These are phyloP conservation scores for Hydropsyche betteni DNA, from an alignment of 2,888 invertebrate genomes.

Conservation along the genomic window DNA sequence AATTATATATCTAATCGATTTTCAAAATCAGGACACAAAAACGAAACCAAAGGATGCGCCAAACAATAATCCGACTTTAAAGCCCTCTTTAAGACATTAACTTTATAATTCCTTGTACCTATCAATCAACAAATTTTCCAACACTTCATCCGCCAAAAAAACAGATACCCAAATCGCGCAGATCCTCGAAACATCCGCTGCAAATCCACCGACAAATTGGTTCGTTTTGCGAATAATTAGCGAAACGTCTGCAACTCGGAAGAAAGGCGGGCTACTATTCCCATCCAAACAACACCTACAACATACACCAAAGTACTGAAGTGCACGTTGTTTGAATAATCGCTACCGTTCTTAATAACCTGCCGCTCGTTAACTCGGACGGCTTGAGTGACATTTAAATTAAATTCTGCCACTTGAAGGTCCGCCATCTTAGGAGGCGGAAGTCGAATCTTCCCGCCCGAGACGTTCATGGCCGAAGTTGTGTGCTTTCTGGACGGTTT, in stretches of 20 bases:
- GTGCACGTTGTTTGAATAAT: conserved; percentile 22
- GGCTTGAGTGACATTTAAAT: conserved; percentile 40
- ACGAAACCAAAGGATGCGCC: too few species aligned
- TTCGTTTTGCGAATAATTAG: conserved; percentile 25
- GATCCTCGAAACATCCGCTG: neutral
- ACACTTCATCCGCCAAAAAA: neutral
- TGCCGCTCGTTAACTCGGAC: conserved; percentile 33
- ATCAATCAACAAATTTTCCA: neutral
- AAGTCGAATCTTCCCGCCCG: neutral
- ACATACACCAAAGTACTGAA: neutral
- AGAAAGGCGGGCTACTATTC: too few species aligned
- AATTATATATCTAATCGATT: too few species aligned
- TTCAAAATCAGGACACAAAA: too few species aligned
- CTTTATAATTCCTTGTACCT: too few species aligned
- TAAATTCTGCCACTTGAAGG: conserved; percentile 37
- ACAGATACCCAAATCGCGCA: neutral
- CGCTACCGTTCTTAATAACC: conserved; percentile 33
- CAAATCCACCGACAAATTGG: conserved; percentile 7
- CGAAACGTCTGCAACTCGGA: neutral
- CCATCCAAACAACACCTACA: too few species aligned
- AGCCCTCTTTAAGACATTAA: too few species aligned
- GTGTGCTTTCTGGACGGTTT: neutral
- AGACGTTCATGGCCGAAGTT: neutral
- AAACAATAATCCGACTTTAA: too few species aligned
- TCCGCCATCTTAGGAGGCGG: conserved; percentile 19